Evolutionary conservation across 2,113 vertebrate genomes (phyloP).

Genomic region (Xiphorhynchus elegans): DNA sequence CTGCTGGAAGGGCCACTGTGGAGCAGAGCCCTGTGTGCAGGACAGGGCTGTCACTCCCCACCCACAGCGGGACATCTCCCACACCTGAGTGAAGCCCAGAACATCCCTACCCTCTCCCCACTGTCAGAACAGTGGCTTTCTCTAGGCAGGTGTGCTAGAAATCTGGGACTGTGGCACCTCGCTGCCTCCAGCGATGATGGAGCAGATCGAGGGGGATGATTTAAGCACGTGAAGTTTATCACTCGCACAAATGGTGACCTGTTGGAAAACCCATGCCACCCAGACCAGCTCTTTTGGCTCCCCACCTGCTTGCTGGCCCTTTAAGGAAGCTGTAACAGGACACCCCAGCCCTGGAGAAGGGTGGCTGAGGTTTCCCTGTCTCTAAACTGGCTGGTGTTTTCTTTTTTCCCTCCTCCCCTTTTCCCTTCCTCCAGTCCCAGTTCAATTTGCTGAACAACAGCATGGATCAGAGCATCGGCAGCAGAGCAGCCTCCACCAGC

Average conservation of each 20-base stretch:
- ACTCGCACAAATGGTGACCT: constrained; percentile 67
- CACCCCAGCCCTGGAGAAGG: constrained; percentile 71
- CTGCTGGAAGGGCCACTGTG: rapidly evolving
- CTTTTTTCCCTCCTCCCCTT: constrained; percentile 70
- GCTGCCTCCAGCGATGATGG: neutral
- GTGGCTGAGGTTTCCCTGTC: constrained; percentile 66
- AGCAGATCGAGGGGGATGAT: neutral
- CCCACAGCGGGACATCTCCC: neutral
- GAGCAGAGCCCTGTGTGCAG: neutral
- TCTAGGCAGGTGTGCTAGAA: neutral
- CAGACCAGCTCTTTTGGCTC: constrained; percentile 5
- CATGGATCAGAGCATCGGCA: constrained; percentile 96
- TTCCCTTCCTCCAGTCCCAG: constrained; percentile 88
- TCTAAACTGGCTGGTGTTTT: constrained; percentile 81
- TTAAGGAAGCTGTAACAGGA: constrained; percentile 86
- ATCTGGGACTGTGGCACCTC: neutral
- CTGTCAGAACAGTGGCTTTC: neutral
- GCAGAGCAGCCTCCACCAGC: constrained; percentile 90
- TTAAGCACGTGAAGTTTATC: neutral
- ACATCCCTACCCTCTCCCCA: neutral
- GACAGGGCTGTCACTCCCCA: neutral
- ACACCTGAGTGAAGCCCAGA: neutral
- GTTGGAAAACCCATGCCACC: neutral
- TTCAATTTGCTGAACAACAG: constrained; percentile 98
- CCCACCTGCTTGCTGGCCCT: constrained; percentile 66